phyloP scores from a whole-genome alignment of 2,888 invertebrate genomes.

The Panzeria rudis region DNA sequence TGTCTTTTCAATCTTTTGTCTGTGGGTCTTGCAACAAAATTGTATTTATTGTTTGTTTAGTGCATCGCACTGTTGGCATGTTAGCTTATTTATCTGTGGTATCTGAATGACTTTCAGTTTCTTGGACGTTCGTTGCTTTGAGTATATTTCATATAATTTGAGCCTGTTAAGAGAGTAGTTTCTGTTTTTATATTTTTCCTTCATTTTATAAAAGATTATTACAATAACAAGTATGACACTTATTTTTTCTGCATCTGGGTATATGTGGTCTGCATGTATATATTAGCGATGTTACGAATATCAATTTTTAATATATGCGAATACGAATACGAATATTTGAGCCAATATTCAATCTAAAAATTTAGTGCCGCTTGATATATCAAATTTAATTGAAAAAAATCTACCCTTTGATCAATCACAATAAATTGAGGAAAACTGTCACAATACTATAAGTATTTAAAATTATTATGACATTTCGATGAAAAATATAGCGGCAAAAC shows the following conservation, averaged over 20 bases:
- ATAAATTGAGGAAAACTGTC: too few species aligned
- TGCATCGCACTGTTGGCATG: constrained; percentile 57
- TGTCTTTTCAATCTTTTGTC: constrained; percentile 1
- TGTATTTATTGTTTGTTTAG: constrained; percentile 53
- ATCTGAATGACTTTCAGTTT: constrained; percentile 66
- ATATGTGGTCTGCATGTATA: background rate
- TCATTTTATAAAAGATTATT: constrained; percentile 54
- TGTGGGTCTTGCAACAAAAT: constrained; percentile 64
- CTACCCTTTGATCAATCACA: too few species aligned
- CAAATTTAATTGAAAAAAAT: too few species aligned
- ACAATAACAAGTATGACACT: constrained; percentile 67
- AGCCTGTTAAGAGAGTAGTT: constrained; percentile 34
- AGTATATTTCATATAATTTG: constrained; percentile 20
- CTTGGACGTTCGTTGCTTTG: constrained; percentile 46
- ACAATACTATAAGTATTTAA: too few species aligned
- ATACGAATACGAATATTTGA: too few species aligned
- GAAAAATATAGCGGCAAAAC: too few species aligned
- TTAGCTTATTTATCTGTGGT: constrained; percentile 30
- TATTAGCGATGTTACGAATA: too few species aligned
- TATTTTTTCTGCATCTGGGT: constrained; percentile 60
- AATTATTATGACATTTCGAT: too few species aligned
- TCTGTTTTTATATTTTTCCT: constrained; percentile 11
- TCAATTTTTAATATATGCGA: too few species aligned
- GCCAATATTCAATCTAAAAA: too few species aligned
- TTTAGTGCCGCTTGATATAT: too few species aligned